Conservation (phyloP, 2,888 invertebrate genomes). For the Parasteatoda lunata region DNA sequence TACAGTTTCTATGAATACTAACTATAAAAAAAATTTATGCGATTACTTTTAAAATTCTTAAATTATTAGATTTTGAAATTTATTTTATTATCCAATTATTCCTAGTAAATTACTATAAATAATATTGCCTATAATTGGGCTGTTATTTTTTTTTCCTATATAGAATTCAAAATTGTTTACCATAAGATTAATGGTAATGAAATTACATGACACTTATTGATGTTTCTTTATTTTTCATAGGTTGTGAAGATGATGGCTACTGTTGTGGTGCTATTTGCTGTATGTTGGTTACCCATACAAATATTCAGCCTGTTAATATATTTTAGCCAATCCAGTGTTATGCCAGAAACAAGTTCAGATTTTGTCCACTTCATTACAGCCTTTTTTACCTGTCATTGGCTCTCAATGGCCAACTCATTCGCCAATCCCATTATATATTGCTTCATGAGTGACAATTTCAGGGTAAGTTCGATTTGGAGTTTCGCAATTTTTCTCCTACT, state of each 20-base stretch:
- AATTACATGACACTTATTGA: no score
- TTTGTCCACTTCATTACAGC: slow-evolving; percentile 61
- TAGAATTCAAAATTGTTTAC: no score
- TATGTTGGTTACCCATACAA: slow-evolving; percentile 71
- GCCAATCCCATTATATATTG: slow-evolving; percentile 72
- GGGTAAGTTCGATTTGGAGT: slow-evolving; percentile 66
- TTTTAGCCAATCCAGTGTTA: slow-evolving; percentile 36
- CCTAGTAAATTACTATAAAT: no score
- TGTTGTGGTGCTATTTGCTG: slow-evolving; percentile 69
- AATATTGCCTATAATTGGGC: no score
- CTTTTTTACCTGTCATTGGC: slow-evolving; percentile 71
- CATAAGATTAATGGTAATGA: no score
- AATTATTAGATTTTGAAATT: no score
- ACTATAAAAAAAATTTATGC: no score
- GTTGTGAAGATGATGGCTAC: slow-evolving; percentile 70
- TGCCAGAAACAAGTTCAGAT: slow-evolving; percentile 52
- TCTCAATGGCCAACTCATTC: slow-evolving; percentile 71
- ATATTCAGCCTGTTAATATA: slow-evolving; percentile 74
- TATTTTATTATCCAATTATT: no score
- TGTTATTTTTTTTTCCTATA: no score
- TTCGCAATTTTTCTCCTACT: no score
- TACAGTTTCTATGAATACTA: no score
- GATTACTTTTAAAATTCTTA: no score
- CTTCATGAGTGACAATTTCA: slow-evolving; percentile 73
- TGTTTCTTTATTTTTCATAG: slow-evolving; percentile 29